These are phyloP conservation scores for Epinotia brunnichana DNA, from an alignment of 2,888 invertebrate genomes.

Conservation along the genomic window DNA sequence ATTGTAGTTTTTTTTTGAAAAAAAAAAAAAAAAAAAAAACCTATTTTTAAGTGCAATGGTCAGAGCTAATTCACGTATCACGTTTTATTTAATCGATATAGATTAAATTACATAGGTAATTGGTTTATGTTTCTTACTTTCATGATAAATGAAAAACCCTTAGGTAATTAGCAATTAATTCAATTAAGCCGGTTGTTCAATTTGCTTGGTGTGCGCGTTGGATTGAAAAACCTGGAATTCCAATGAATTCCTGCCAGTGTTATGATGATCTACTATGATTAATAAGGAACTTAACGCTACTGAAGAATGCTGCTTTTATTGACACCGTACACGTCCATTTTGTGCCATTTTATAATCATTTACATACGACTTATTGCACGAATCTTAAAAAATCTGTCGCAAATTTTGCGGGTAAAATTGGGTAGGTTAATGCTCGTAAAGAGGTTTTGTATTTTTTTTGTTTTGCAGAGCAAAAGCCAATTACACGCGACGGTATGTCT, in stretches of 20 bases:
- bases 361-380: not conserved
- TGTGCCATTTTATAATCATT: not conserved
- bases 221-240: conserved; percentile 37
- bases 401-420: not conserved
- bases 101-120: too few relatives aligned
- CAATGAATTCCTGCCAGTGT: conserved; percentile 20
- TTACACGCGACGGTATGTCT: conserved; percentile 31
- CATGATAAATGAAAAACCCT: conserved; percentile 9
- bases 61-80: not conserved
- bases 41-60: not conserved
- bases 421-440: not conserved
- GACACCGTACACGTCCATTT: not conserved
- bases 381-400: not conserved
- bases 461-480: conserved; percentile 11
- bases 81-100: not conserved
- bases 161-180: conserved; percentile 19
- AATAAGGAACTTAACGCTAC: conserved; percentile 10
- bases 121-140: conserved; percentile 2
- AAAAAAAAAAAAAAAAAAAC: too few relatives aligned
- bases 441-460: not conserved
- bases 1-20: too few relatives aligned
- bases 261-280: conserved; percentile 15
- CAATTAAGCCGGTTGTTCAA: conserved; percentile 50
- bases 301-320: conserved; percentile 11
- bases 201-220: conserved; percentile 48